phyloP scores from a whole-genome alignment of 1,140 invertebrate species.

The Musca domestica region DNA sequence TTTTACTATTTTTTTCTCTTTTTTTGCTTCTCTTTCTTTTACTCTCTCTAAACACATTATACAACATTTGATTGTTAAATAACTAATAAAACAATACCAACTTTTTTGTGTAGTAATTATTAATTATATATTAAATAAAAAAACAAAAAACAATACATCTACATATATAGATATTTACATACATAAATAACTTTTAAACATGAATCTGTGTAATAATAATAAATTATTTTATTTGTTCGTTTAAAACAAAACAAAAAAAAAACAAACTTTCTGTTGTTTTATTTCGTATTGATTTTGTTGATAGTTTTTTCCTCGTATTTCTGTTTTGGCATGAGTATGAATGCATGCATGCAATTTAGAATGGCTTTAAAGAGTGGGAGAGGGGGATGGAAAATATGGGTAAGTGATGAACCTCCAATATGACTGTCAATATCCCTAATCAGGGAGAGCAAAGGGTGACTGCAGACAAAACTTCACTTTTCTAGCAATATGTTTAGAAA shows the following conservation, averaged over 20 bases:
- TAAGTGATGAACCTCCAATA: too few relatives aligned
- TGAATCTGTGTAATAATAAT: conserved; percentile 24
- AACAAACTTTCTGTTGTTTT: conserved; percentile 20
- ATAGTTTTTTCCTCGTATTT: conserved; percentile 11
- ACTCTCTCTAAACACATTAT: too few relatives aligned
- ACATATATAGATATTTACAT: conserved; percentile 18
- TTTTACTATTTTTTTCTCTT: too few relatives aligned
- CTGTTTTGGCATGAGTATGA: not conserved
- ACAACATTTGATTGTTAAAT: not conserved
- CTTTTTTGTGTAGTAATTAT: conserved; percentile 6
- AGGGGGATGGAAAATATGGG: too few relatives aligned
- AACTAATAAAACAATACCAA: too few relatives aligned
- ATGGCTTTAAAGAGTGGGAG: not conserved
- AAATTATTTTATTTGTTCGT: conserved; percentile 28
- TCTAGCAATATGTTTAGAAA: too few relatives aligned
- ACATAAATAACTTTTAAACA: conserved; percentile 16
- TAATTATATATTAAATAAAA: not conserved
- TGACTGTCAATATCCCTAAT: too few relatives aligned
- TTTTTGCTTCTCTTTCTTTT: not conserved
- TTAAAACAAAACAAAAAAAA: conserved; percentile 14
- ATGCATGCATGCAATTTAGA: conserved; percentile 3
- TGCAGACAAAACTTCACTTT: too few relatives aligned
- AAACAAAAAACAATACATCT: not conserved
- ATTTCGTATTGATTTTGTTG: conserved; percentile 3
- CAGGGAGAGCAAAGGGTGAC: too few relatives aligned